Conservation (phyloP, 2,797 vertebrate species). For the Jordanella pulchra region DNA sequence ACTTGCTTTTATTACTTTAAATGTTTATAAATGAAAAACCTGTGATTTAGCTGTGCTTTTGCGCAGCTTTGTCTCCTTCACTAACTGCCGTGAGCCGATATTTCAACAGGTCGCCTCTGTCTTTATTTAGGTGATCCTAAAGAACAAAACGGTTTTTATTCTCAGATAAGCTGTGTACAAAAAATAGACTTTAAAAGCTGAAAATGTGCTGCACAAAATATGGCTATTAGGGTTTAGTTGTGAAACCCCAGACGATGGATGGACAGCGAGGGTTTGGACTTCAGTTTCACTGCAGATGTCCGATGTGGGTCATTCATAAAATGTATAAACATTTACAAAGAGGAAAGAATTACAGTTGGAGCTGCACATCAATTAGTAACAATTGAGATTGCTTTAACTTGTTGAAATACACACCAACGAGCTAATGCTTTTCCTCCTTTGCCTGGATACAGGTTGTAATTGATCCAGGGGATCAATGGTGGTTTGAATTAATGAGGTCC, state of each 20-base stretch:
- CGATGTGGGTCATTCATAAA: not conserved
- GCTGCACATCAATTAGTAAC: not conserved
- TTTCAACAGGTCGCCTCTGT: not conserved
- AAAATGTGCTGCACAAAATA: not conserved
- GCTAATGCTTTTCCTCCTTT: not conserved
- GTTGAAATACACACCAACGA: not conserved
- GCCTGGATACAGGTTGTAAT: not conserved
- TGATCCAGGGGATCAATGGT: not conserved
- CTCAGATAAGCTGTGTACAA: not conserved
- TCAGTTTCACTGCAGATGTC: too few relatives aligned
- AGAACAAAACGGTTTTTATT: too few relatives aligned
- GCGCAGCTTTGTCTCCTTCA: not conserved
- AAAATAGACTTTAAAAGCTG: not conserved
- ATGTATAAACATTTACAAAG: not conserved
- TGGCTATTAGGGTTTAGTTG: not conserved
- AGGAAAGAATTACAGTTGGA: not conserved
- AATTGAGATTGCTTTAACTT: not conserved
- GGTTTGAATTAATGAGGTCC: conserved; percentile 9
- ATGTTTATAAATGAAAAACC: not conserved
- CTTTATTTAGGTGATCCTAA: not conserved
- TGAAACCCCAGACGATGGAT: not conserved
- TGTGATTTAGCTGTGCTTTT: not conserved
- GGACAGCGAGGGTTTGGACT: too few relatives aligned
- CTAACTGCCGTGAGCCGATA: not conserved
- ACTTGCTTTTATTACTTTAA: not conserved